Evolutionary conservation across 2,797 vertebrate species (phyloP), one percentile per base, ranked within the genome.

Genomic region (Sebastes jordani): DNA sequence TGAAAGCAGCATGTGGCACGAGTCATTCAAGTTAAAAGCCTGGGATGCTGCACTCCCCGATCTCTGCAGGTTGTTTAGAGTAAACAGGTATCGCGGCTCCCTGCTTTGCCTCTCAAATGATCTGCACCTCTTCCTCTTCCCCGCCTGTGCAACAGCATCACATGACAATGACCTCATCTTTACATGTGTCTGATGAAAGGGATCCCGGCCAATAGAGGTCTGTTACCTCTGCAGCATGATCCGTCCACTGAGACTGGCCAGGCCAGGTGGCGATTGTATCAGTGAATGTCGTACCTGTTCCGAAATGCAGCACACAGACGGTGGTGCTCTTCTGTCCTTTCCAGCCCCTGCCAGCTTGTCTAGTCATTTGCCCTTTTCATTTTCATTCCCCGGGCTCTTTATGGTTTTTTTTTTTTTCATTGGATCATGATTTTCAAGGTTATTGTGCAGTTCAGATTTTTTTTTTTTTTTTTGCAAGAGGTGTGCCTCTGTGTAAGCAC

Each of bases 31-130:
- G 64, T 65, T 67, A 8, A 63, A 85, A 80, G 82, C 80, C 58
- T 56, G 38, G 68, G 65, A 42, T 11, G 65, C 72, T 64, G 25
- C 42, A 32, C 58, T 75, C 78, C 30, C 52, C 3, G 7, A 60
- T 82, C 61, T 76, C 49, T 30, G 80, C 79, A 54, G 74, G 56
- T 84, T 89, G 86, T 92, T 85, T 83, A 59, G 75, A 79, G 86
- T 25, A 79, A n/a, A 75, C 88, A 85, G 84, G 87, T 91, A 78
- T 78, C 25, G 1, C 56, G 2, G 56, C 81, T 58, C 63, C 59
- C 87, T 88, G 84, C 77, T 95, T 94, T 94, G 92, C 88, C 88
- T 95, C 88, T 86, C 92, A 94, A 94, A 93, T 91, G 49, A 86
- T 65, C 78, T 6, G 27, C 71, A 11, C 32, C 85, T 78, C 71